These are phyloP conservation scores for Agraylea sexmaculata DNA, from an alignment of 1,140 invertebrate genomes.

Conservation along the genomic window DNA sequence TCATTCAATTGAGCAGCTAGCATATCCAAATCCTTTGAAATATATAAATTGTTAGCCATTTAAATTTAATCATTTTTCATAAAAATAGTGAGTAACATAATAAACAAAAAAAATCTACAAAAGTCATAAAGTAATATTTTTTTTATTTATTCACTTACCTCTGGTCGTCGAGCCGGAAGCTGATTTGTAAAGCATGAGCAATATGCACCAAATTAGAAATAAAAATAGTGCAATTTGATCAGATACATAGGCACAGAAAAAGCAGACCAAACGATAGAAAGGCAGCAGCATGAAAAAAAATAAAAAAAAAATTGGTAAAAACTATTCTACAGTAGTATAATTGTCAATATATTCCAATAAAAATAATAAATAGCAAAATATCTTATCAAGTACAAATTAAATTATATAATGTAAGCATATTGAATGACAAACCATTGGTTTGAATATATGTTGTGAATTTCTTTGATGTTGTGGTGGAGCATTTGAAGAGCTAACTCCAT, in stretches of 20 bases:
- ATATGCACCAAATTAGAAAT: too few species aligned
- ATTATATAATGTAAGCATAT: slow-evolving; percentile 20
- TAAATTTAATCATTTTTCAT: not conserved
- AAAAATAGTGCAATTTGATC: too few species aligned
- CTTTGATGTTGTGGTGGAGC: slow-evolving; percentile 58
- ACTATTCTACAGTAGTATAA: slow-evolving; percentile 7
- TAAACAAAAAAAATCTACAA: too few species aligned
- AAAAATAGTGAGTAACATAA: not conserved
- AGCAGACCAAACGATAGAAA: too few species aligned
- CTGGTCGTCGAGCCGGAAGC: slow-evolving; percentile 71
- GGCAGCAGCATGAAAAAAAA: slow-evolving; percentile 44
- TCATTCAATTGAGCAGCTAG: slow-evolving; percentile 88
- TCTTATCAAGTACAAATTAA: too few species aligned
- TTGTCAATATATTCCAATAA: slow-evolving; percentile 9
- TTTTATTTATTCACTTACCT: slow-evolving; percentile 63
- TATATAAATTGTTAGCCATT: not conserved
- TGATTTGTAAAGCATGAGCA: slow-evolving; percentile 27
- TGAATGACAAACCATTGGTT: slow-evolving; percentile 59
- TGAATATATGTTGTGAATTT: slow-evolving; percentile 67
- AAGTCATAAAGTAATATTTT: too few species aligned
- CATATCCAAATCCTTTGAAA: slow-evolving; percentile 74
- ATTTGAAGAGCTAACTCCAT: slow-evolving; percentile 28
- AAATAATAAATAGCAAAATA: slow-evolving; percentile 5
- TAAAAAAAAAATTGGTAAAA: slow-evolving; percentile 37
- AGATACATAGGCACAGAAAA: too few species aligned